Conservation (phyloP, 2,113 vertebrate species). For the Tympanuchus pallidicinctus region DNA sequence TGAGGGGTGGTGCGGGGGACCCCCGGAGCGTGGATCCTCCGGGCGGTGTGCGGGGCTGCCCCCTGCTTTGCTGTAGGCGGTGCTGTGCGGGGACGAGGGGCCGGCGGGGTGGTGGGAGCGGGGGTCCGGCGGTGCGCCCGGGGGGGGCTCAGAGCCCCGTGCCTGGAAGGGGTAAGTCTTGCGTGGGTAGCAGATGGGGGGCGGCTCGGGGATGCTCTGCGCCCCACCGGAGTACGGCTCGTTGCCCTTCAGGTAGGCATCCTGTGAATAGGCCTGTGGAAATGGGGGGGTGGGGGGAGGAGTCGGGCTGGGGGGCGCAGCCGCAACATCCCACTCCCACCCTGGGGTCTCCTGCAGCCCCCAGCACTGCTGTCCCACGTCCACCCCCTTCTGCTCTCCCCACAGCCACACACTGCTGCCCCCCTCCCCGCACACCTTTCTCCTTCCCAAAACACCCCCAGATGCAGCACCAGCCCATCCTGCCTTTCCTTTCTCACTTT, state of each 20-base stretch:
- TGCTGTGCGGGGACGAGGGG: slow-evolving; percentile 76
- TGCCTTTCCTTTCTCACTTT: not conserved
- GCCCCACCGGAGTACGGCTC: slow-evolving; percentile 90
- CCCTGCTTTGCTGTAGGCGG: slow-evolving; percentile 43
- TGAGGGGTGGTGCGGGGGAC: slow-evolving; percentile 76
- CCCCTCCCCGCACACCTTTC: not conserved
- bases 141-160: slow-evolving; percentile 70
- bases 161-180: slow-evolving; percentile 79
- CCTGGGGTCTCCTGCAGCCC: too few relatives aligned
- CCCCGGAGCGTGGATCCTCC: slow-evolving; percentile 81
- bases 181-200: slow-evolving; percentile 89
- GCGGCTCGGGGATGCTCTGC: slow-evolving; percentile 91
- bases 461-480: not conserved
- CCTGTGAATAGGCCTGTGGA: slow-evolving; percentile 92
- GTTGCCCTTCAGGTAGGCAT: slow-evolving; percentile 96
- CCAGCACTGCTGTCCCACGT: accelerated
- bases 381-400: accelerated
- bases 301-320: not conserved
- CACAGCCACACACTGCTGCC: not conserved
- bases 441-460: not conserved
- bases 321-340: accelerated
- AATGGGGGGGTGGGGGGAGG: not conserved
- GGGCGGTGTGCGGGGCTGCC: slow-evolving; percentile 81
- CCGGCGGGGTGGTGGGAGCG: slow-evolving; percentile 77
- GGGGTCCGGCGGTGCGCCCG: slow-evolving; percentile 81